A percentile compares a stretch with the other conserved stretches of the same genome.
phyloP scores from a whole-genome alignment of 1,140 invertebrate species.

The Anthonomus grandis region DNA sequence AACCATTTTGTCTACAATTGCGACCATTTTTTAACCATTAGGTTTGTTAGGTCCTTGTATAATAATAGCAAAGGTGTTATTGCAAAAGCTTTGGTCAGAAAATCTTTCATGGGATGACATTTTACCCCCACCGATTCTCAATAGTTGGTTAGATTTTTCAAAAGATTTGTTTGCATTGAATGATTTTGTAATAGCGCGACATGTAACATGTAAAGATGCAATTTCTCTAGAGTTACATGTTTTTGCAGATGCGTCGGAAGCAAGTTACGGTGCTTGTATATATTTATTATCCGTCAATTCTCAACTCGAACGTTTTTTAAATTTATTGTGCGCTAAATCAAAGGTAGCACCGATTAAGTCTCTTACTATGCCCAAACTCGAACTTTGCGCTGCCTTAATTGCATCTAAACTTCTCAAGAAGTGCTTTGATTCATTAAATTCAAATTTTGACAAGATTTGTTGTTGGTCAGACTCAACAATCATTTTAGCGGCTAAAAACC shows the following conservation, averaged over 20 bases:
- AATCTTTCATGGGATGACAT: slow-evolving; percentile 39
- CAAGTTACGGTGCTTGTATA: too few species aligned
- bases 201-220: slow-evolving; percentile 1
- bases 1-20: slow-evolving; percentile 13
- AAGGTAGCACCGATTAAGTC: too few species aligned
- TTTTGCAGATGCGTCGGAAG: slow-evolving; percentile 44
- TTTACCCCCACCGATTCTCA: slow-evolving; percentile 16
- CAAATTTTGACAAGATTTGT: too few species aligned
- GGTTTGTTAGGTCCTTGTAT: slow-evolving; percentile 37
- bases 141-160: slow-evolving; percentile 7
- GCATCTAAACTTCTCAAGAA: too few species aligned
- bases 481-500: not conserved
- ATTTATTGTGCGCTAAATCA: too few species aligned
- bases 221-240: slow-evolving; percentile 36
- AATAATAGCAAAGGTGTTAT: slow-evolving; percentile 35
- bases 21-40: slow-evolving; percentile 39
- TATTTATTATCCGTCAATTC: slow-evolving; percentile 33
- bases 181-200: not conserved
- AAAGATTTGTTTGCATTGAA: slow-evolving; percentile 3
- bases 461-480: too few species aligned
- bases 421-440: too few species aligned
- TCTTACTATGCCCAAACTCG: not conserved
- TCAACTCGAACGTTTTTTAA: not conserved
- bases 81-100: slow-evolving; percentile 36
- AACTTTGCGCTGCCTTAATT: slow-evolving; percentile 4